phyloP scores from a whole-genome alignment of 2,797 vertebrate species.

The Pantherophis alleghaniensis region DNA sequence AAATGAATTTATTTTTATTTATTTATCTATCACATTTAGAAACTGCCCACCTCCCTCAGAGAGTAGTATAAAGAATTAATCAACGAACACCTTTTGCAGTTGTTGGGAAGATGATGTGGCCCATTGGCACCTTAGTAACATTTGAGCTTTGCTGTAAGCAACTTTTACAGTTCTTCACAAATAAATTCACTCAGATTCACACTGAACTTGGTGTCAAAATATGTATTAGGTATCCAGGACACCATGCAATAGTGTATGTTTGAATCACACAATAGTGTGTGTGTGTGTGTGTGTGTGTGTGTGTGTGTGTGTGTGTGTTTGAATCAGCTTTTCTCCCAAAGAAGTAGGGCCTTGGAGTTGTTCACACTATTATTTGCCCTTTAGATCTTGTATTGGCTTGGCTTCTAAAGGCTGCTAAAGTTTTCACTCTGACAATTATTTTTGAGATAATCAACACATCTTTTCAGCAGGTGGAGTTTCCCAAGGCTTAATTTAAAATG shows the following conservation, averaged over 20 bases:
- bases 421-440: not conserved
- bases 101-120: not conserved
- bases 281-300: too few relatives aligned
- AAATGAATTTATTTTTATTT: not conserved
- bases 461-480: not conserved
- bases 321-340: not conserved
- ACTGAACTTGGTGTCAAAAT: not conserved
- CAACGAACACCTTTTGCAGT: not conserved
- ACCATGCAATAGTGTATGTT: not conserved
- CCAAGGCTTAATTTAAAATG: not conserved
- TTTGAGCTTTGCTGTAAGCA: not conserved
- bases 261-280: not conserved
- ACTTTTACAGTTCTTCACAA: not conserved
- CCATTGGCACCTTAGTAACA: not conserved
- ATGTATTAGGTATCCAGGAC: not conserved
- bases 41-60: not conserved
- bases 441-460: not conserved
- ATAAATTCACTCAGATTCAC: not conserved
- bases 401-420: not conserved
- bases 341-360: not conserved
- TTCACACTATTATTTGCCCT: not conserved
- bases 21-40: not conserved
- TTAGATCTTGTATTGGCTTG: not conserved
- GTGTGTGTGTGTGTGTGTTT: not conserved
- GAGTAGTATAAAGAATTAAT: not conserved